Conservation (phyloP, 2,113 vertebrate species). For the Scolopax mira region DNA sequence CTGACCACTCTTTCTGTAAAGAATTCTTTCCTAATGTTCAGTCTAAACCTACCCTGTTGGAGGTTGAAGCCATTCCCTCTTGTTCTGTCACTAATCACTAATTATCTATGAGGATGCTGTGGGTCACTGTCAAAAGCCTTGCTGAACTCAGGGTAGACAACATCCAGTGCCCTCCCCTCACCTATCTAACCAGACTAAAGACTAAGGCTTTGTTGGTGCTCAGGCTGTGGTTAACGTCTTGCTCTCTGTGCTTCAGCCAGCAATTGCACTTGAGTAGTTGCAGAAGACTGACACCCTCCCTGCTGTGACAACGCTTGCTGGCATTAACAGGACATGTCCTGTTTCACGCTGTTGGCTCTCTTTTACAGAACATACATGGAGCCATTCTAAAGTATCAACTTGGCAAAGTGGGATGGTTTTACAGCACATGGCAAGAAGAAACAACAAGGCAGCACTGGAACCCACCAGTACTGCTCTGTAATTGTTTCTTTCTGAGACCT, state of each 20-base stretch:
- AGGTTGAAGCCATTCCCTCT: too few relatives aligned
- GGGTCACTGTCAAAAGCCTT: too few relatives aligned
- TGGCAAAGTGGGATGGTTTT: neutral
- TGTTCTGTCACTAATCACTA: too few relatives aligned
- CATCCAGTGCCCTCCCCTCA: too few relatives aligned
- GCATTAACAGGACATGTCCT: neutral
- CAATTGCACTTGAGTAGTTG: neutral
- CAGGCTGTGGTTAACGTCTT: neutral
- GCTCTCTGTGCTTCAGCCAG: neutral
- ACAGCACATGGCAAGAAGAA: neutral
- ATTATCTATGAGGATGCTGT: too few relatives aligned
- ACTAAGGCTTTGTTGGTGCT: neutral
- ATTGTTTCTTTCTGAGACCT: neutral
- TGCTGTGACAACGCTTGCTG: neutral
- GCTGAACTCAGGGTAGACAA: too few relatives aligned
- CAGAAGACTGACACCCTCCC: neutral
- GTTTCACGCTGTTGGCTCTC: fast-evolving
- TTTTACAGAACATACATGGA: neutral
- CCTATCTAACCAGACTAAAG: too few relatives aligned
- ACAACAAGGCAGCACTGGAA: neutral
- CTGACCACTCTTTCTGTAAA: too few relatives aligned
- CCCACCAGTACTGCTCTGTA: neutral
- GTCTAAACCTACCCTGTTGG: too few relatives aligned
- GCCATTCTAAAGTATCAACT: neutral
- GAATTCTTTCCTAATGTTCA: too few relatives aligned